Conservation (phyloP, 2,797 vertebrate genomes). For the Ataeniobius toweri region DNA sequence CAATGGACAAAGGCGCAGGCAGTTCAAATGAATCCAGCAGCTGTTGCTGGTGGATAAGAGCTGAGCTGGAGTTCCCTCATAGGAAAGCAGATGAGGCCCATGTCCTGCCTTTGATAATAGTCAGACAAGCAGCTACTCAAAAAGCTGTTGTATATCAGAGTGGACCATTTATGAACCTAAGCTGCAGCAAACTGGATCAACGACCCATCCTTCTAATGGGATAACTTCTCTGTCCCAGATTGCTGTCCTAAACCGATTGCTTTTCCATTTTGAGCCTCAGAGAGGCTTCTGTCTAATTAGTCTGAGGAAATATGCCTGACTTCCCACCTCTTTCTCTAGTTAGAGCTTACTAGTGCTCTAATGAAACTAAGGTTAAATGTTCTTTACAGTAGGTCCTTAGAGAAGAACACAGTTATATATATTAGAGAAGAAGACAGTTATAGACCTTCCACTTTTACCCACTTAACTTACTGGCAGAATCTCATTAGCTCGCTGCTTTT, state of each 20-base stretch:
- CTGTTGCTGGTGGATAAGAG: slow-evolving; percentile 68
- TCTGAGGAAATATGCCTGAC: slow-evolving; percentile 24
- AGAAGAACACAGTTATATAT: background rate
- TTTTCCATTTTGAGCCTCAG: slow-evolving; percentile 15
- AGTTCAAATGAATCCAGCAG: slow-evolving; percentile 70
- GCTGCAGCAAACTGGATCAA: slow-evolving; percentile 1
- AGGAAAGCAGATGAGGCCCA: slow-evolving; percentile 58
- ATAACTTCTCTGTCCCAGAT: background rate
- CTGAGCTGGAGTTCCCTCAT: slow-evolving; percentile 59
- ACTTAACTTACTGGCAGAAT: no score
- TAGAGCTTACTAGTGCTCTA: slow-evolving; percentile 15
- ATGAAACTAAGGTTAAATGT: slow-evolving; percentile 2
- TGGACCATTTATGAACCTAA: slow-evolving; percentile 28
- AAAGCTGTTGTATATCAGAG: slow-evolving; percentile 10
- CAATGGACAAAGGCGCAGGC: slow-evolving; percentile 75
- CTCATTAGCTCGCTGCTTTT: no score
- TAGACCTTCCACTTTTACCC: no score
- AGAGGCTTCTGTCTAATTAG: slow-evolving; percentile 34
- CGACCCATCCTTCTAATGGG: slow-evolving; percentile 5
- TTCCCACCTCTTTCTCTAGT: slow-evolving; percentile 16
- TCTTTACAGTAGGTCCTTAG: background rate
- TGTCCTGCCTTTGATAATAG: slow-evolving; percentile 62
- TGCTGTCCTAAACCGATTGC: slow-evolving; percentile 37
- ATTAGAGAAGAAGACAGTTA: no score
- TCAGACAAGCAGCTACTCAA: slow-evolving; percentile 29